Evolutionary conservation across 1,140 invertebrate genomes (phyloP).

Genomic region (Rhopalosiphum padi): DNA sequence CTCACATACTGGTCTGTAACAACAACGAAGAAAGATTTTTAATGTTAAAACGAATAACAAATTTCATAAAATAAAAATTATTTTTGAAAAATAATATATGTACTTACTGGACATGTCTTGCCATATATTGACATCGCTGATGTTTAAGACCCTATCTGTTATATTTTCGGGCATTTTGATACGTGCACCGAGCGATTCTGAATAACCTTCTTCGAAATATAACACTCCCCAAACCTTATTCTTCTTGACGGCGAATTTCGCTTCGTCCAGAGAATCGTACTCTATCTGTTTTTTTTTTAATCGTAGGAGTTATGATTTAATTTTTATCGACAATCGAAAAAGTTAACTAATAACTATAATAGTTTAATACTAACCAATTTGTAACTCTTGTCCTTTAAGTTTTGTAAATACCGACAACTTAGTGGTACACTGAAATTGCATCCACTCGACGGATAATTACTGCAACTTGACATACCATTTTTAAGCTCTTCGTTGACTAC

Average conservation of each 20-base stretch:
- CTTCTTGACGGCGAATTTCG: constrained; percentile 68
- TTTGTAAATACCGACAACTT: constrained; percentile 79
- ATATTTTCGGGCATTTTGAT: constrained; percentile 67
- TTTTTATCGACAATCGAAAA: background rate
- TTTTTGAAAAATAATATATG: background rate
- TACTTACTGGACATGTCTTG: constrained; percentile 76
- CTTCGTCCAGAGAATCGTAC: constrained; percentile 68
- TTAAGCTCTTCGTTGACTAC: constrained; percentile 67
- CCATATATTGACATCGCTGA: constrained; percentile 71
- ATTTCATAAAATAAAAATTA: background rate
- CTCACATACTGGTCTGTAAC: constrained; percentile 62
- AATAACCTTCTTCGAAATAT: constrained; percentile 78
- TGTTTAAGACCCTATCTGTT: constrained; percentile 66
- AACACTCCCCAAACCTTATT: constrained; percentile 76
- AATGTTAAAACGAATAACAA: constrained; percentile 1
- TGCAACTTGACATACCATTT: constrained; percentile 60
- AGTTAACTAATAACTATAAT: background rate
- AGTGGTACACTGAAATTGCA: constrained; percentile 72
- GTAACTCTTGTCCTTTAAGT: constrained; percentile 68
- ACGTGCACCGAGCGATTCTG: constrained; percentile 69
- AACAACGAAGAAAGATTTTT: background rate
- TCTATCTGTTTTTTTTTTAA: constrained; percentile 64
- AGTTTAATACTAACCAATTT: constrained; percentile 58
- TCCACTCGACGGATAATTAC: constrained; percentile 64
- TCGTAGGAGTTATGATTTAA: background rate